A percentile compares a stretch with the other conserved stretches of the same genome.
These are phyloP conservation scores for Galendromus occidentalis DNA, from an alignment of 1,140 invertebrate species.

Conservation along the genomic window DNA sequence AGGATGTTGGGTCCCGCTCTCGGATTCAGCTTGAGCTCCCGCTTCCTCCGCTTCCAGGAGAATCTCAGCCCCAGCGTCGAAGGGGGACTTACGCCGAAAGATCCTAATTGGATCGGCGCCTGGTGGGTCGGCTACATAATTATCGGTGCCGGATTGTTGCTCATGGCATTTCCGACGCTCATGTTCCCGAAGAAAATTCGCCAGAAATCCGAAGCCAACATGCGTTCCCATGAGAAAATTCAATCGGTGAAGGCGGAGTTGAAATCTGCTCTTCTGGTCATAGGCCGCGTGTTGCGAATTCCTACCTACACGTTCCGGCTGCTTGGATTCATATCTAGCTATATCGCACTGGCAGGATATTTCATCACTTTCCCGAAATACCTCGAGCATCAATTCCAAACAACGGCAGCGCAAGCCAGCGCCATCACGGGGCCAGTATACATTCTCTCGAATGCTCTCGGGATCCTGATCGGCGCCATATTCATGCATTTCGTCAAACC, in stretches of 20 bases:
- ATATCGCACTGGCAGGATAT: slow-evolving; percentile 42
- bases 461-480: slow-evolving; percentile 18
- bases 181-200: slow-evolving; percentile 19
- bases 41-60: slow-evolving; percentile 19
- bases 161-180: slow-evolving; percentile 21
- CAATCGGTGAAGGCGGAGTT: background rate
- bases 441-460: slow-evolving; percentile 17
- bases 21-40: slow-evolving; percentile 20
- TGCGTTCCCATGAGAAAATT: background rate
- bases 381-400: slow-evolving; percentile 47
- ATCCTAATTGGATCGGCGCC: slow-evolving; percentile 30
- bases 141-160: slow-evolving; percentile 18
- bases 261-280: background rate
- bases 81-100: slow-evolving; percentile 22
- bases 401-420: slow-evolving; percentile 44
- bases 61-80: slow-evolving; percentile 21
- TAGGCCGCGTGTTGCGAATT: slow-evolving; percentile 15
- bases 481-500: slow-evolving; percentile 17
- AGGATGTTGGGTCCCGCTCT: slow-evolving; percentile 19
- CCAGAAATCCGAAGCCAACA: slow-evolving; percentile 4
- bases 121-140: slow-evolving; percentile 35
- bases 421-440: slow-evolving; percentile 15
- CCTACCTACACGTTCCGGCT: slow-evolving; percentile 17
- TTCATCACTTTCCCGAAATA: slow-evolving; percentile 54
- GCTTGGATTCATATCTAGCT: slow-evolving; percentile 14